Percentiles rank a stretch among this genome's conserved stretches.
Evolutionary conservation across 2,888 invertebrate species (phyloP).

Genomic region (Tanypteryx hageni): DNA sequence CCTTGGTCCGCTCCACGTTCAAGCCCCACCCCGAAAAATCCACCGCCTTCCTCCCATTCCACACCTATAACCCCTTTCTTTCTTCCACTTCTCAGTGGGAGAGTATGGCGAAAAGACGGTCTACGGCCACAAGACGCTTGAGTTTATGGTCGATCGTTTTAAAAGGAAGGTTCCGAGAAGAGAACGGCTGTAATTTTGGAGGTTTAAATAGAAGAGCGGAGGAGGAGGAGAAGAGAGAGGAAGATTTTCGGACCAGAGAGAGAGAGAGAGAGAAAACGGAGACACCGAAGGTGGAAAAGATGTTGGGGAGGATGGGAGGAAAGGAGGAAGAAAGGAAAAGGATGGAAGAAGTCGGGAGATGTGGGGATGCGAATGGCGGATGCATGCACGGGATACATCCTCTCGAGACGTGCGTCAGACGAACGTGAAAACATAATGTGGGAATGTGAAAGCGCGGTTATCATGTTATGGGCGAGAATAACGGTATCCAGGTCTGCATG

Average conservation of each 20-base stretch:
- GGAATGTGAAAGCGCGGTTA: too few relatives aligned
- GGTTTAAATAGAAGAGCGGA: slow-evolving; percentile 53
- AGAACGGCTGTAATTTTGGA: slow-evolving; percentile 55
- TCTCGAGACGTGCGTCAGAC: too few relatives aligned
- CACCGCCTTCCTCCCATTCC: too few relatives aligned
- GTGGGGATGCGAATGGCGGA: not conserved
- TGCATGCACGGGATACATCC: too few relatives aligned
- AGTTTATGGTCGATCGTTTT: slow-evolving; percentile 61
- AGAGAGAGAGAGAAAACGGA: not conserved
- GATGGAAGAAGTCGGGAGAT: not conserved
- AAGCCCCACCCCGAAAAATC: too few relatives aligned
- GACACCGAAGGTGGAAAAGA: not conserved
- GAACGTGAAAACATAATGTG: too few relatives aligned
- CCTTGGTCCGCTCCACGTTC: too few relatives aligned
- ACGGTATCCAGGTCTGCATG: too few relatives aligned
- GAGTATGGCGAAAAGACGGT: slow-evolving; percentile 45
- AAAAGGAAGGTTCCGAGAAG: slow-evolving; percentile 43
- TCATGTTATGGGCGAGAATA: too few relatives aligned
- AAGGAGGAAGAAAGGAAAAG: not conserved
- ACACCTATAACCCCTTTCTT: not conserved
- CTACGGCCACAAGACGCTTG: slow-evolving; percentile 18
- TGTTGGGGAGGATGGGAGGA: not conserved
- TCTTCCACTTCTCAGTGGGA: not conserved
- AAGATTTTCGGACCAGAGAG: not conserved
- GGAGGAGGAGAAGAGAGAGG: not conserved